Percentiles rank a stretch among this genome's conserved stretches.
Conservation (phyloP, 2,113 vertebrate species). For the Lates calcarifer region DNA sequence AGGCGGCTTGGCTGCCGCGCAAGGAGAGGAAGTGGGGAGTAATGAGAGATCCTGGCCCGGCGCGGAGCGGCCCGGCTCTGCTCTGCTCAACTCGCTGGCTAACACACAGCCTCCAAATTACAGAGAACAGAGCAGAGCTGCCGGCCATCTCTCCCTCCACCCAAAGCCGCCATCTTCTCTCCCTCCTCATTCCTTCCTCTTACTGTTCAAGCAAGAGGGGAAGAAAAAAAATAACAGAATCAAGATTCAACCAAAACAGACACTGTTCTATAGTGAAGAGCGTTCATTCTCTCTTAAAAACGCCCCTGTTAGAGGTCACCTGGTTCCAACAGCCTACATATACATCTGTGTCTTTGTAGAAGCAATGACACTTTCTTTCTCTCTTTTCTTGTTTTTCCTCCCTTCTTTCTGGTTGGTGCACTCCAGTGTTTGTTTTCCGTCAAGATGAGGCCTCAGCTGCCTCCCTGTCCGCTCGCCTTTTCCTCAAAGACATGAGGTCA, state of each 20-base stretch:
- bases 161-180: constrained; percentile 81
- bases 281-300: not conserved
- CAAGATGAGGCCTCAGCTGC: constrained; percentile 77
- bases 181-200: constrained; percentile 54
- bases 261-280: not conserved
- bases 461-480: constrained; percentile 83
- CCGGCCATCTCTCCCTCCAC: constrained; percentile 75
- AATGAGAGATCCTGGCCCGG: constrained; percentile 86
- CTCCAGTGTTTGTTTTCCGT: constrained; percentile 79
- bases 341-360: constrained; percentile 1
- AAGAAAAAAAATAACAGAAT: constrained; percentile 29
- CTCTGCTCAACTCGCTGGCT: constrained; percentile 70
- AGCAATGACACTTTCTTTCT: constrained; percentile 10
- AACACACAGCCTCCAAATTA: constrained; percentile 83
- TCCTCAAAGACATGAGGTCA: constrained; percentile 93
- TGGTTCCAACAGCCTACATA: not conserved
- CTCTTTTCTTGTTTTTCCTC: constrained; percentile 14
- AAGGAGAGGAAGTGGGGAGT: constrained; percentile 86
- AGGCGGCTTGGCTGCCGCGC: constrained; percentile 88
- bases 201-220: constrained; percentile 20
- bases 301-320: not conserved
- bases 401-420: constrained; percentile 36
- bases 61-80: constrained; percentile 73
- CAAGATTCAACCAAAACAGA: constrained; percentile 15
- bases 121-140: constrained; percentile 81